Evolutionary conservation across 2,888 invertebrate species (phyloP), one percentile per base, ranked within the genome.

Genomic region (Lasioglossum marginatum): DNA sequence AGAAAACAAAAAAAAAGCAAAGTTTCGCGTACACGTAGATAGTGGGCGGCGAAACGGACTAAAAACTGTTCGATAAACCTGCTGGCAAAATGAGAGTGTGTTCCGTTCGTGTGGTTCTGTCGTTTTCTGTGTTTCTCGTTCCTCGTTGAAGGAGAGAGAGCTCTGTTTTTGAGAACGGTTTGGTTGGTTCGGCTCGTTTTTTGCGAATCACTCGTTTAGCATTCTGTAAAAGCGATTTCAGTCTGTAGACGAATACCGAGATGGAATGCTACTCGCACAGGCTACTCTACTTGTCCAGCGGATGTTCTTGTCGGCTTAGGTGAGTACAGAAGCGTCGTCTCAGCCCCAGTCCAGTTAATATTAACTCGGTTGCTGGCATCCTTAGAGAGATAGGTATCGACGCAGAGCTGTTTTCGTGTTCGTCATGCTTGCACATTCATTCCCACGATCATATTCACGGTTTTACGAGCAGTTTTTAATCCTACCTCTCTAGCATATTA

Each of bases 221-320:
- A 90, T 94, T 92, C 93, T 93, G 92, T 94, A 94, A 93, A 95
- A 92, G 63, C 94, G 93, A 93, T 93, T 91, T 94, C 93, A 93
- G 92, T 94, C 93, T 93, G 92, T 94, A 94, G 93, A 94, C 93
- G 93, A 93, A 92, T 70, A 93, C 93, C 93, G 91, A 93, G 92
- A 92, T 16, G 94, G 93, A 94, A 92, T 93, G 92, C 91, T 92
- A 91, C 93, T 91, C 90, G 34, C 68, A 91, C 91, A 92, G 94
- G 92, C 91, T 70, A 92, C 91, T 90, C 94, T 93, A 93, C 95
- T 94, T 94, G 92, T 92, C 90, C 94, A 92, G 93, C 93, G 94
- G 94, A 94, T 93, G 92, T 92, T 92, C 92, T 43, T 93, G 92
- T 93, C 92, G 92, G 93, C 92, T 93, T 94, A 94, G 95, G 95